Evolutionary conservation across 2,797 vertebrate species (phyloP), one percentile per base, ranked within the genome.

Genomic region (Alca torda): DNA sequence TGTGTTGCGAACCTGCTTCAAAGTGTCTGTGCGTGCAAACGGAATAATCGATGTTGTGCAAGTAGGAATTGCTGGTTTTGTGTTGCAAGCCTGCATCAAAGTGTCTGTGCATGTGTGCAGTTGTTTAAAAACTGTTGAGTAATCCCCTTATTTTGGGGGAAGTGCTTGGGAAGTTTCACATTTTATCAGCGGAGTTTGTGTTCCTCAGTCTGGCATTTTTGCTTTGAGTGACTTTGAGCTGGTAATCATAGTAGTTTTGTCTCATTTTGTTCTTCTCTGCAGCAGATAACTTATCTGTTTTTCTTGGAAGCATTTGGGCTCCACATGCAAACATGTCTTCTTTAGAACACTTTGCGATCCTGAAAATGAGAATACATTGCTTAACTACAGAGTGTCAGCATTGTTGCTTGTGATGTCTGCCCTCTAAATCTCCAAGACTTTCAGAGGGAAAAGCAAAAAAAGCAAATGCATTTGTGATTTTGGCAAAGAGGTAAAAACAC

Each of bases 341-440:
- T 90, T 85, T 43, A 86, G 61, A 73, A 75, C 83, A 26, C 43
- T 86, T 88, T 45, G 63, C 11, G 10, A 82, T 84, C 59, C 25
- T 77, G 85, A 68, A 82, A 89, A 82, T 90, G 48, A 92, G 87
- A 96, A 94, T 68, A 63, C 9, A 11, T 60, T 84, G 56, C 61
- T 63, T 91, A 69, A 59, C 56, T 86, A 74, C 50, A 54, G n/a
- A 82, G 33, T 13, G 35, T 84, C 43, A 48, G 3, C 21, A 13
- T 60, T 37, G 78, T 76, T 86, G 51, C 45, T 68, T 92, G 60
- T 64, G 51, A 21, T 16, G 23, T 84, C 57, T 83, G 28, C 67
- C 45, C 60, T 64, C 53, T 60, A 77, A 39, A n/a, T 77, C 63
- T 82, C 63, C 59, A 60, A 54, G 57, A 57, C 73, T 72, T 92